Conservation (phyloP, 1,140 invertebrate species). For the Drosophila bifasciata region DNA sequence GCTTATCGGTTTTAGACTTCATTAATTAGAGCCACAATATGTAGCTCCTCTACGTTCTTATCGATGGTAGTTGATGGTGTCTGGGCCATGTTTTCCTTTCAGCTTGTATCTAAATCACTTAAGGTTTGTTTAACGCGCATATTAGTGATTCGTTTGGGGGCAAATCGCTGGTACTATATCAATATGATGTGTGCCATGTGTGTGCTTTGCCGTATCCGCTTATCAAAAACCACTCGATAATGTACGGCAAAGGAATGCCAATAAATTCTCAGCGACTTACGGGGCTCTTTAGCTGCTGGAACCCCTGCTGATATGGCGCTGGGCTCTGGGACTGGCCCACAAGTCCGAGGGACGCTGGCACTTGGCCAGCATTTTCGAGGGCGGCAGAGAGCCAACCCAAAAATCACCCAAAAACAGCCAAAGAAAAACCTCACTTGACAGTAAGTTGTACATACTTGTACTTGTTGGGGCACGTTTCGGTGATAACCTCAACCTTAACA, state of each 20-base stretch:
- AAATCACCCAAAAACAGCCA: no score
- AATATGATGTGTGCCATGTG: no score
- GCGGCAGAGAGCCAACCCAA: no score
- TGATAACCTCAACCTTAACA: conserved; percentile 80
- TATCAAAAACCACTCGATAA: conserved; percentile 42
- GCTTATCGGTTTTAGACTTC: no score
- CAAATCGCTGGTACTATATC: neutral
- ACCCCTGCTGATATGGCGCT: conserved; percentile 26
- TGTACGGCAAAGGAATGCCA: conserved; percentile 37
- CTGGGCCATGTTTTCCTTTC: conserved; percentile 6
- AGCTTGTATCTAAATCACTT: conserved; percentile 64
- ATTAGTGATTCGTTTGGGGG: conserved; percentile 28
- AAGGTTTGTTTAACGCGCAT: conserved; percentile 62
- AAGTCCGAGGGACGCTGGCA: no score
- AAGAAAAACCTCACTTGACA: conserved; percentile 25
- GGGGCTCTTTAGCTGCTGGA: conserved; percentile 8
- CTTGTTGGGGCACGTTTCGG: conserved; percentile 63
- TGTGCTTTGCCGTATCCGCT: conserved; percentile 18
- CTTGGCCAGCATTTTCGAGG: no score
- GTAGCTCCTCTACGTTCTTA: no score
- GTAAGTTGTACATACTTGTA: conserved; percentile 48
- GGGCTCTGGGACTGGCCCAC: no score
- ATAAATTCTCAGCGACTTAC: conserved; percentile 32
- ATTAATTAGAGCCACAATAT: no score
- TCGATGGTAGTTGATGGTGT: neutral